Evolutionary conservation across 2,113 vertebrate species (phyloP).

Genomic region (Chaetops frenatus): DNA sequence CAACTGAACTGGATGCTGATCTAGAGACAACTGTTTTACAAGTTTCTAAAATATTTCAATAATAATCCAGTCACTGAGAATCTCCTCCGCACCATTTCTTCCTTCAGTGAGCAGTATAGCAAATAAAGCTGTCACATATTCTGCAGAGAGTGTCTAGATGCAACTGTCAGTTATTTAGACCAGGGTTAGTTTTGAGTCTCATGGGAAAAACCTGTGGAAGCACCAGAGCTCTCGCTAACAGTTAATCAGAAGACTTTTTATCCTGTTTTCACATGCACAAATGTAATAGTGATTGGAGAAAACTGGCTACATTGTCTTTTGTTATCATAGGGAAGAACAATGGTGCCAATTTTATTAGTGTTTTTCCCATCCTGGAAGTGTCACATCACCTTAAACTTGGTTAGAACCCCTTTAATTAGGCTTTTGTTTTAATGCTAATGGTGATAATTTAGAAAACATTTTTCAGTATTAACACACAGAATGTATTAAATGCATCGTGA

Average conservation of each 20-base stretch:
- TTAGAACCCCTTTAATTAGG: neutral
- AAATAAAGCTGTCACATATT: neutral
- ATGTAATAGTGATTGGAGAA: neutral
- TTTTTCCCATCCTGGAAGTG: neutral
- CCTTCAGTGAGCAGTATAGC: neutral
- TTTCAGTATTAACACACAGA: neutral
- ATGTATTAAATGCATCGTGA: neutral
- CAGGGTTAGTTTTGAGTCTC: neutral
- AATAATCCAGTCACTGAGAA: neutral
- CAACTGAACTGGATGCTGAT: neutral
- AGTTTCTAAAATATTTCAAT: neutral
- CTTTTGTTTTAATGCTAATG: neutral
- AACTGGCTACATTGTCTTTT: conserved; percentile 36
- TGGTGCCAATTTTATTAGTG: conserved; percentile 8
- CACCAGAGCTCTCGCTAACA: neutral
- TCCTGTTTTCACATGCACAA: neutral
- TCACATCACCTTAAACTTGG: neutral
- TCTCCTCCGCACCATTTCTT: neutral
- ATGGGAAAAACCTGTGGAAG: neutral
- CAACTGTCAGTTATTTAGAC: neutral
- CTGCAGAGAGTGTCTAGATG: neutral
- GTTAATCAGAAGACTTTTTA: conserved; percentile 38
- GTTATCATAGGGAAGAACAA: conserved; percentile 17
- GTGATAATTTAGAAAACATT: neutral
- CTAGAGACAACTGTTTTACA: neutral